These are phyloP conservation scores for Dysidea cf. avara DNA, from an alignment of 37 sponge, comb jelly and placozoan genomes.

Conservation along the genomic window DNA sequence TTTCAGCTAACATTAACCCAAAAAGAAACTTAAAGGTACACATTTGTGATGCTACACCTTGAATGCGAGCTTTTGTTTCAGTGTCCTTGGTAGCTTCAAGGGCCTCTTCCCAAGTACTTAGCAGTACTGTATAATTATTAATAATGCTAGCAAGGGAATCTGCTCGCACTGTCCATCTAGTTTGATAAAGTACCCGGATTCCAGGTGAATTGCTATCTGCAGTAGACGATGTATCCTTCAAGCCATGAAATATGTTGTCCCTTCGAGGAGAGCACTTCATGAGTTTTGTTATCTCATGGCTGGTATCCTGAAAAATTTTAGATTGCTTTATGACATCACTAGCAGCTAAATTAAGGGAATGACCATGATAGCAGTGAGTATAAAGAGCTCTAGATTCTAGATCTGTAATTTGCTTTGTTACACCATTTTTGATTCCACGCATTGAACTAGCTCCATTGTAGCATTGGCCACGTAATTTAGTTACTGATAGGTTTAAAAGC, in stretches of 20 bases:
- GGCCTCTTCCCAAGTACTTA: conserved; percentile 38
- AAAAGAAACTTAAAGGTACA: conserved; percentile 54
- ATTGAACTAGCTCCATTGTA: conserved; percentile 76
- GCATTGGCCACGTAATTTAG: too few relatives aligned
- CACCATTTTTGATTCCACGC: conserved; percentile 57
- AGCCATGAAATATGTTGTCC: conserved; percentile 48
- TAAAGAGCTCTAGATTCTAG: conserved; percentile 68
- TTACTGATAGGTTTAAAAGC: too few relatives aligned
- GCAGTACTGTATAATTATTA: conserved; percentile 37
- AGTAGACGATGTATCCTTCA: conserved; percentile 66
- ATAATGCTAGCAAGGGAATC: conserved; percentile 40
- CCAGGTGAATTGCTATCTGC: conserved; percentile 58
- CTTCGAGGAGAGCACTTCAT: conserved; percentile 67
- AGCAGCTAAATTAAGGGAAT: conserved; percentile 66
- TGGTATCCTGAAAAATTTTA: conserved; percentile 56
- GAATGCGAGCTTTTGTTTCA: too few relatives aligned
- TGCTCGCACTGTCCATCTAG: conserved; percentile 58
- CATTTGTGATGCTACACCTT: conserved; percentile 19
- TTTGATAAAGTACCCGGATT: conserved; percentile 41
- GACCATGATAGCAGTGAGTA: conserved; percentile 80
- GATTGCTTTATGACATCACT: conserved; percentile 64
- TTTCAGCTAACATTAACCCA: conserved; percentile 43
- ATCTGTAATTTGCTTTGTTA: conserved; percentile 43
- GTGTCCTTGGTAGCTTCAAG: too few relatives aligned
- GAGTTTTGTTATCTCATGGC: conserved; percentile 60